Evolutionary conservation across 2,113 vertebrate species (phyloP).

Genomic region (Cricetomys ansorgei): DNA sequence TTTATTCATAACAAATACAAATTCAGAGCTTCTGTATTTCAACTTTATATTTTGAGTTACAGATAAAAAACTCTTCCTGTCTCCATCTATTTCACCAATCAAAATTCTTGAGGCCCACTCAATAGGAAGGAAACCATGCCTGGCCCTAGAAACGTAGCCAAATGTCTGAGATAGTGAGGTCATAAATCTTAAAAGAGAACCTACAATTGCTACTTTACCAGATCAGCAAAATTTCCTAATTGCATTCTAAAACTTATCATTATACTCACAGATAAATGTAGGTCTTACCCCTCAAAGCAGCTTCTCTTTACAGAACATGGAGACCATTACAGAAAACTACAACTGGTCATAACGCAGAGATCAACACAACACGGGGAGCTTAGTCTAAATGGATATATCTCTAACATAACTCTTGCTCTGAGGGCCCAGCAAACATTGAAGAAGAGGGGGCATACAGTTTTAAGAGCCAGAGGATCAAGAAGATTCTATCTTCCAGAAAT

Average conservation of each 20-base stretch:
- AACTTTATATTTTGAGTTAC: background rate
- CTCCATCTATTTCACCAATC: background rate
- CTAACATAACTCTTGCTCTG: background rate
- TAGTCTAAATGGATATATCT: too few species aligned
- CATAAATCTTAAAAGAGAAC: background rate
- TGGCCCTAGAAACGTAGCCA: background rate
- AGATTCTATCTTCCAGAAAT: background rate
- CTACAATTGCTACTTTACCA: too few species aligned
- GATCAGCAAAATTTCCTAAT: background rate
- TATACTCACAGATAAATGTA: background rate
- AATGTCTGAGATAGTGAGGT: background rate
- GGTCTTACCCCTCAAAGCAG: background rate
- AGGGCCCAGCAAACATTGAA: background rate
- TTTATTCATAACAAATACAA: slow-evolving; percentile 38
- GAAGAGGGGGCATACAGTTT: background rate
- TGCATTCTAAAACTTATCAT: background rate
- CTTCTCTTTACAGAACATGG: background rate
- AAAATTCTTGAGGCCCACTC: slow-evolving; percentile 5
- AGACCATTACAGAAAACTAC: background rate
- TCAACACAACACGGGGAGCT: background rate
- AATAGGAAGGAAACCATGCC: background rate
- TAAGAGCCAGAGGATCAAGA: background rate
- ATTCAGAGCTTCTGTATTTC: background rate
- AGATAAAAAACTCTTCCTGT: background rate
- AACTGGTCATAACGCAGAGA: background rate